Conservation (phyloP, 2,113 vertebrate species). For the Cyprinodon tularosa region DNA sequence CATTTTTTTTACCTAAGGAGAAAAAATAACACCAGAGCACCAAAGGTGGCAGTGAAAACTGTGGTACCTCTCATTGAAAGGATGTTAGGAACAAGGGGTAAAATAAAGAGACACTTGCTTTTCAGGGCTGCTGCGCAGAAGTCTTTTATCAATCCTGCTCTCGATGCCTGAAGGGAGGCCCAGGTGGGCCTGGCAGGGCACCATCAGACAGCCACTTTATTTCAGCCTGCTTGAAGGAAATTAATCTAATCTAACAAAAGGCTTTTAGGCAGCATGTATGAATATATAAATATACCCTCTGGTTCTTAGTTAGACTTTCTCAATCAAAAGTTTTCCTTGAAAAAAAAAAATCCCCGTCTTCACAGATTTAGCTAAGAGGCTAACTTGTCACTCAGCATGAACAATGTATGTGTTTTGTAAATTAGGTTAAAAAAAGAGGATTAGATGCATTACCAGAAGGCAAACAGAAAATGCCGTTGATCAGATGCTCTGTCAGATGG, state of each 20-base stretch:
- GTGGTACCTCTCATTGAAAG: background rate
- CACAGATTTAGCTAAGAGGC: background rate
- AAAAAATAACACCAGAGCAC: background rate
- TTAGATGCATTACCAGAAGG: background rate
- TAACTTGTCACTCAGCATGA: background rate
- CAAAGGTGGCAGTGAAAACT: background rate
- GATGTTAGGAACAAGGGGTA: background rate
- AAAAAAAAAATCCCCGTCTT: background rate
- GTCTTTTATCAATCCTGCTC: background rate
- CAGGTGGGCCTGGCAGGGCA: background rate
- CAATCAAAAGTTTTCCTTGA: background rate
- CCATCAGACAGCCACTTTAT: background rate
- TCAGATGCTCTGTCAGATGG: background rate
- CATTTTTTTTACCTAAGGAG: background rate
- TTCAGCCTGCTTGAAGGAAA: background rate
- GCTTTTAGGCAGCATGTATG: background rate
- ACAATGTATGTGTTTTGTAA: background rate
- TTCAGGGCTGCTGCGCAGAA: background rate
- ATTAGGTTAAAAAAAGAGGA: no score
- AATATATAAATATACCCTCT: background rate
- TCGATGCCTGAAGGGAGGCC: background rate
- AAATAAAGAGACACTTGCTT: background rate
- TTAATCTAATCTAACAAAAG: background rate
- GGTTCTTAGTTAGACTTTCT: background rate
- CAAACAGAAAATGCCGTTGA: background rate